phyloP scores from a whole-genome alignment of 2,797 vertebrate genomes.

The Myotis vivesi region DNA sequence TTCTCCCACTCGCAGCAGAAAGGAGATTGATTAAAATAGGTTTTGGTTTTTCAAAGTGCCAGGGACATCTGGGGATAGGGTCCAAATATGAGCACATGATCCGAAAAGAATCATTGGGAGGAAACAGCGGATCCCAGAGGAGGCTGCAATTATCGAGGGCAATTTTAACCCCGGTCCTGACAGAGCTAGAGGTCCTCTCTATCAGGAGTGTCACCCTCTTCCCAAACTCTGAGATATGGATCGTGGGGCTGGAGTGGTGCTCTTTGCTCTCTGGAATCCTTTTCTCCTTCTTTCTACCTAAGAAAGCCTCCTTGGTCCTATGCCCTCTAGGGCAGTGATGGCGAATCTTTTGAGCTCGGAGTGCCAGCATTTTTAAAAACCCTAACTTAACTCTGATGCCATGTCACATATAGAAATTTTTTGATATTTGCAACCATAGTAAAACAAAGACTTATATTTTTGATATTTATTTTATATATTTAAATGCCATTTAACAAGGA shows the following conservation, averaged over 20 bases:
- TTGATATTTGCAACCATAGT: no score
- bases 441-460: no score
- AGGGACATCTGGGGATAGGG: not conserved
- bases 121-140: rapidly evolving
- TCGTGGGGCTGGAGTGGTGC: not conserved
- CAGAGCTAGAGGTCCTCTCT: not conserved
- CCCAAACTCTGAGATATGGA: not conserved
- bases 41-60: not conserved
- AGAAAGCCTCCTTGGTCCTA: not conserved
- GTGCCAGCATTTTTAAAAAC: no score
- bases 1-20: conserved; percentile 2
- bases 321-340: not conserved
- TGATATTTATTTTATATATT: no score
- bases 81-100: not conserved
- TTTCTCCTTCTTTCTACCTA: not conserved
- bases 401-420: no score
- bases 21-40: not conserved
- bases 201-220: not conserved
- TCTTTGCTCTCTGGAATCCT: not conserved
- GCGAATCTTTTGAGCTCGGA: no score
- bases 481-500: no score
- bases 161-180: not conserved
- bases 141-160: rapidly evolving
- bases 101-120: not conserved
- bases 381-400: no score